These are phyloP conservation scores for Tenodera sinensis DNA, from an alignment of 2,888 invertebrate species.

Conservation along the genomic window DNA sequence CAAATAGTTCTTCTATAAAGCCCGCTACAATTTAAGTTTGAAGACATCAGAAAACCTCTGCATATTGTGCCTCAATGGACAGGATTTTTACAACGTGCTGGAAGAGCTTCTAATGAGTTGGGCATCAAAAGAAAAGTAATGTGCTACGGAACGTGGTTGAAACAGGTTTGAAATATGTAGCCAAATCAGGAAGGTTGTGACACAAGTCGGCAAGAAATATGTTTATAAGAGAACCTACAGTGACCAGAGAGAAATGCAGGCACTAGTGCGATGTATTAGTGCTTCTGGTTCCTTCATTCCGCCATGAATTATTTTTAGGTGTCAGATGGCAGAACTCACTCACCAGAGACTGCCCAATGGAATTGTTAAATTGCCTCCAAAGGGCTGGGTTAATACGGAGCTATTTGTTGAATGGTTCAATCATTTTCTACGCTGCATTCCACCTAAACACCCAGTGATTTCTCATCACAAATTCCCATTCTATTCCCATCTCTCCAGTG, in stretches of 20 bases:
- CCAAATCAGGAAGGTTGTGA: neutral
- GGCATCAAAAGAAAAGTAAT: neutral
- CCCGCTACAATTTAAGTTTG: neutral
- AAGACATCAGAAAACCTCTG: constrained; percentile 1
- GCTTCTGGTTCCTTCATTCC: neutral
- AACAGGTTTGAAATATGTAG: neutral
- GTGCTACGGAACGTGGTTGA: neutral
- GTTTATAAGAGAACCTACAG: constrained; percentile 1
- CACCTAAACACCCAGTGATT: constrained; percentile 30
- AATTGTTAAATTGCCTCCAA: constrained; percentile 33
- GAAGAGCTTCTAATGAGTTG: neutral
- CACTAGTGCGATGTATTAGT: neutral
- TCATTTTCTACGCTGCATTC: constrained; percentile 24
- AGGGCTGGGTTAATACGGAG: constrained; percentile 35
- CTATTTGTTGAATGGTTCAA: neutral
- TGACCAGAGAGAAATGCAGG: neutral
- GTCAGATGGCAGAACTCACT: constrained; percentile 28
- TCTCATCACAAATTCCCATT: constrained; percentile 35
- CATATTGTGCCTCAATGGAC: neutral
- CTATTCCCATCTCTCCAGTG: constrained; percentile 31
- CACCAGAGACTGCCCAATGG: constrained; percentile 35
- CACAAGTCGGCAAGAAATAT: constrained; percentile 1
- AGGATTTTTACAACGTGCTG: neutral
- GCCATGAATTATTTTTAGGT: constrained; percentile 24
- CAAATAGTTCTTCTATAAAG: neutral